These are phyloP conservation scores for Procapra przewalskii DNA, from an alignment of 2,113 vertebrate genomes.

Conservation along the genomic window DNA sequence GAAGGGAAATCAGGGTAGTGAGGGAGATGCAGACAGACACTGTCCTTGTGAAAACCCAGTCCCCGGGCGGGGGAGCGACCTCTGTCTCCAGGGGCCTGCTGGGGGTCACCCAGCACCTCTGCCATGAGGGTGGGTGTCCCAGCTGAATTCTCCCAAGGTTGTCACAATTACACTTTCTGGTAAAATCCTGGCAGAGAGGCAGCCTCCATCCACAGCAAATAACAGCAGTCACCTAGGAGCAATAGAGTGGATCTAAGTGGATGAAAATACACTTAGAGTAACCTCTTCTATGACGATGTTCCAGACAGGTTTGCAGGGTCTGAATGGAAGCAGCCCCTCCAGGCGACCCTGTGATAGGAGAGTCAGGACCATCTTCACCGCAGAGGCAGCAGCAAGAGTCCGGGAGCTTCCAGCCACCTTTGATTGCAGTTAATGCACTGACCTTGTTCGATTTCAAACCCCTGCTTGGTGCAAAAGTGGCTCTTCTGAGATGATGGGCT, in stretches of 20 bases:
- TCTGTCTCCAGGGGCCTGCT: neutral
- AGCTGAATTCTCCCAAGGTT: too few species aligned
- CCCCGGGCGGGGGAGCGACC: neutral
- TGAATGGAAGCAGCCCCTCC: neutral
- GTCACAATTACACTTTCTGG: accelerated
- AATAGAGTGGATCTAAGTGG: neutral
- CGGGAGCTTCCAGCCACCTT: neutral
- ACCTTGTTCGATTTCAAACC: neutral
- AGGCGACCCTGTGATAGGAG: neutral
- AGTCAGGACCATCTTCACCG: neutral
- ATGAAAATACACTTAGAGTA: neutral
- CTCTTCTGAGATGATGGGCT: neutral
- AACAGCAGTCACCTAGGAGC: neutral
- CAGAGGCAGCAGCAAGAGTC: accelerated
- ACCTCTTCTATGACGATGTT: accelerated
- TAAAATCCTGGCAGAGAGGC: neutral
- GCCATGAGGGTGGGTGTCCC: neutral
- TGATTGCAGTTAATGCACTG: neutral
- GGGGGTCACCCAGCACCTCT: neutral
- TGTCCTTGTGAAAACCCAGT: neutral
- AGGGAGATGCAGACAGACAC: neutral
- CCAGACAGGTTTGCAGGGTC: neutral
- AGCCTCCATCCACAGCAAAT: neutral
- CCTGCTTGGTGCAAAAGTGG: neutral
- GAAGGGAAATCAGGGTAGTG: neutral